phyloP scores from a whole-genome alignment of 2,113 vertebrate species.

The Pachyramphus minor region DNA sequence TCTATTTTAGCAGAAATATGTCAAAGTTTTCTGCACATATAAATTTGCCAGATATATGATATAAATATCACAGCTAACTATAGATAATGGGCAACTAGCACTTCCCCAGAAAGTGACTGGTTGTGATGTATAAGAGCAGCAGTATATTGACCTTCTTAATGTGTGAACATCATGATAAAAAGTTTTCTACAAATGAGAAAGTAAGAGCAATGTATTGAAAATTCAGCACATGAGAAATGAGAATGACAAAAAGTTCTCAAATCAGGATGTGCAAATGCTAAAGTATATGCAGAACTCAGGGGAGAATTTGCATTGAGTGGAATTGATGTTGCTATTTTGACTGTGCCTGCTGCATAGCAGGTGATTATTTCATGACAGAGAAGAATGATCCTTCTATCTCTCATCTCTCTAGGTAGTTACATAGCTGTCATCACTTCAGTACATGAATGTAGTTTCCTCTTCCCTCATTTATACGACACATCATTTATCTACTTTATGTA shows the following conservation, averaged over 20 bases:
- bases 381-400: slow-evolving; percentile 17
- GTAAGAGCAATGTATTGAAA: not conserved
- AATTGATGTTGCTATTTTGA: slow-evolving; percentile 7
- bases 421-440: slow-evolving; percentile 20
- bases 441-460: not conserved
- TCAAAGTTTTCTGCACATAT: not conserved
- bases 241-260: not conserved
- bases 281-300: not conserved
- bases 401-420: slow-evolving; percentile 27
- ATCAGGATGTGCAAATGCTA: not conserved
- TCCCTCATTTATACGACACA: slow-evolving; percentile 3
- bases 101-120: not conserved
- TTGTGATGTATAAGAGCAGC: not conserved
- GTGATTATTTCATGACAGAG: slow-evolving; percentile 31
- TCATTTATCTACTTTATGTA: slow-evolving; percentile 16
- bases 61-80: not conserved
- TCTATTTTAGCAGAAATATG: not conserved
- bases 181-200: not conserved
- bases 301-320: slow-evolving; percentile 15
- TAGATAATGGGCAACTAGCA: not conserved
- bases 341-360: not conserved
- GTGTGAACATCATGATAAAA: not conserved
- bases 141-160: not conserved
- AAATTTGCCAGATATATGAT: not conserved
- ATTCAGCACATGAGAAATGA: not conserved